These are phyloP conservation scores for Agrochola litura DNA, from an alignment of 2,888 invertebrate species.

Conservation along the genomic window DNA sequence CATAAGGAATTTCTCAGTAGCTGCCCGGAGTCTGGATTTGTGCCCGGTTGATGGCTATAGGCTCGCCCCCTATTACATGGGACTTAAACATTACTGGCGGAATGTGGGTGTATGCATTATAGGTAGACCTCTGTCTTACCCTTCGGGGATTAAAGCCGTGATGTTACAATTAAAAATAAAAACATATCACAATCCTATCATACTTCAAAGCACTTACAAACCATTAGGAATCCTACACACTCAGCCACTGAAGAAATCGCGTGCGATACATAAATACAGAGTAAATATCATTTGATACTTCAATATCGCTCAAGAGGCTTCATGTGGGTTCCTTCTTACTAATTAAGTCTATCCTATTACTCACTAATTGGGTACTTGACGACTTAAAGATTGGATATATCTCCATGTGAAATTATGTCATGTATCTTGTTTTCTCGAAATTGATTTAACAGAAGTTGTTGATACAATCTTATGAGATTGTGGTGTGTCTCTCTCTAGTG, in stretches of 20 bases:
- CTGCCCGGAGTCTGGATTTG: too few species aligned
- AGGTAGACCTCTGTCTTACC: too few species aligned
- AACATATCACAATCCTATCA: not conserved
- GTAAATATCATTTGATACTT: constrained; percentile 11
- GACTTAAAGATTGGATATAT: constrained; percentile 19
- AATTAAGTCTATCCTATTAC: constrained; percentile 42
- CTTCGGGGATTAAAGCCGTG: too few species aligned
- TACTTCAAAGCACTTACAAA: not conserved
- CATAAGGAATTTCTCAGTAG: too few species aligned
- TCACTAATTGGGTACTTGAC: constrained; percentile 37
- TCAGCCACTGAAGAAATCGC: constrained; percentile 11
- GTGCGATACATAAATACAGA: constrained; percentile 13
- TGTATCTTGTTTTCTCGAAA: not conserved
- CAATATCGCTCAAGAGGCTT: constrained; percentile 25
- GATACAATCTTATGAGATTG: constrained; percentile 9
- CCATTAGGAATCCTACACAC: constrained; percentile 9
- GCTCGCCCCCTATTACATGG: too few species aligned
- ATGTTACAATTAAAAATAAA: not conserved
- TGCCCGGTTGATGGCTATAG: too few species aligned
- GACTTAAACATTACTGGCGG: too few species aligned
- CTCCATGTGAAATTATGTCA: not conserved
- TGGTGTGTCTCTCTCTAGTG: not conserved
- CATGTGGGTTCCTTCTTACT: constrained; percentile 10
- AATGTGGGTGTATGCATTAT: too few species aligned
- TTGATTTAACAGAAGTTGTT: not conserved